These are phyloP conservation scores for Chloroclystis v-ata DNA, from an alignment of 2,888 invertebrate species.

Conservation along the genomic window DNA sequence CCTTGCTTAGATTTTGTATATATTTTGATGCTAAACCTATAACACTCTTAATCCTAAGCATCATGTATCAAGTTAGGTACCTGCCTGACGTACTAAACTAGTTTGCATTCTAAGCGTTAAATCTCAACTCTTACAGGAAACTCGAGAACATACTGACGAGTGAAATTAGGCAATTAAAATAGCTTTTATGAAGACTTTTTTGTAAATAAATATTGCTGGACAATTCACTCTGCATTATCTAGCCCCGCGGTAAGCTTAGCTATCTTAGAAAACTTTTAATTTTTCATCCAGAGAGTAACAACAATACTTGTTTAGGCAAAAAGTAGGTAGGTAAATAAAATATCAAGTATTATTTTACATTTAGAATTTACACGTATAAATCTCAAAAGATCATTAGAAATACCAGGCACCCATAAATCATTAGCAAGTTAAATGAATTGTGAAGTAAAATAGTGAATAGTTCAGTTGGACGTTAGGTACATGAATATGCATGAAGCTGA, in stretches of 20 bases:
- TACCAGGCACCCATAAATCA: slow-evolving; percentile 7
- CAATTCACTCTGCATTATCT: slow-evolving; percentile 7
- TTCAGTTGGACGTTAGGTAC: slow-evolving; percentile 27
- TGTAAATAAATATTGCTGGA: too few relatives aligned
- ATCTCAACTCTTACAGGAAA: slow-evolving; percentile 30
- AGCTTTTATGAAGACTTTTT: background rate
- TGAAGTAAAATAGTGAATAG: slow-evolving; percentile 15
- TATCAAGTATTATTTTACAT: too few relatives aligned
- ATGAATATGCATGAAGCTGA: slow-evolving; percentile 30
- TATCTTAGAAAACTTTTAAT: too few relatives aligned
- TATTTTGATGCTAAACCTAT: too few relatives aligned
- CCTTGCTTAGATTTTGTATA: too few relatives aligned
- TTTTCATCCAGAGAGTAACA: too few relatives aligned
- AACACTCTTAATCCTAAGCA: too few relatives aligned
- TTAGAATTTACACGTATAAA: too few relatives aligned
- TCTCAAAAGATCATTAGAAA: too few relatives aligned
- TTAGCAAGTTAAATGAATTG: slow-evolving; percentile 17
- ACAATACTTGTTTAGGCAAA: too few relatives aligned
- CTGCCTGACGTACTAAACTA: slow-evolving; percentile 36
- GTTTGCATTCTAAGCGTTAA: slow-evolving; percentile 34
- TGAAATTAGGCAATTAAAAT: background rate
- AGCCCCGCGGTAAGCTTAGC: too few relatives aligned
- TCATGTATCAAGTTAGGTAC: slow-evolving; percentile 20
- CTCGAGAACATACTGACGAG: slow-evolving; percentile 17
- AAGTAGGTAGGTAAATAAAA: too few relatives aligned